Evolutionary conservation across 2,888 invertebrate species (phyloP).

Genomic region (Vesta saturnalis): DNA sequence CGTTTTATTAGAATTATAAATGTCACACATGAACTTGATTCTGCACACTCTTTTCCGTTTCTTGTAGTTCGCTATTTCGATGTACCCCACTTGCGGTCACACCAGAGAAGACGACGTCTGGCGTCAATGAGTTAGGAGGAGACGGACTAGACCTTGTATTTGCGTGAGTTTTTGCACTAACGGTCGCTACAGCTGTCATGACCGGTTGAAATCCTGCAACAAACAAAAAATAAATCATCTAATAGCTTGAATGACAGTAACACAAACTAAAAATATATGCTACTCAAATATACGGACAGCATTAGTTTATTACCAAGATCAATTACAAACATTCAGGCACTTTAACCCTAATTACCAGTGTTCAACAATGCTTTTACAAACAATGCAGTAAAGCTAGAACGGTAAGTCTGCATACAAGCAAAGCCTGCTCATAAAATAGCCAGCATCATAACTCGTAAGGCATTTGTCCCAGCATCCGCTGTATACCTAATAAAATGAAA

Average conservation of each 20-base stretch:
- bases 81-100: constrained; percentile 46
- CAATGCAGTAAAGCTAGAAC: constrained; percentile 39
- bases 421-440: constrained; percentile 41
- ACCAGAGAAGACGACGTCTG: constrained; percentile 57
- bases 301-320: constrained; percentile 50
- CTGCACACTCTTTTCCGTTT: constrained; percentile 55
- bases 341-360: constrained; percentile 49
- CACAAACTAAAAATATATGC: constrained; percentile 17
- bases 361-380: constrained; percentile 44
- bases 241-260: constrained; percentile 5
- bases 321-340: constrained; percentile 47
- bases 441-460: constrained; percentile 44
- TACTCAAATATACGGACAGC: constrained; percentile 34
- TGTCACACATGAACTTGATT: constrained; percentile 74
- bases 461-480: constrained; percentile 46
- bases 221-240: constrained; percentile 31
- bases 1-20: constrained; percentile 69
- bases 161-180: constrained; percentile 60
- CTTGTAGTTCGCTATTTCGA: constrained; percentile 49
- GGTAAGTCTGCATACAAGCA: constrained; percentile 37
- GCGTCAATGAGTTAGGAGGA: constrained; percentile 48
- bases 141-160: constrained; percentile 49
- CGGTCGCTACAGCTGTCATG: constrained; percentile 64
- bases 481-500: constrained; percentile 38
- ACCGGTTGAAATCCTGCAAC: constrained; percentile 69